These are phyloP conservation scores for Cryptocephalus primarius DNA, from an alignment of 2,888 invertebrate genomes.

Conservation along the genomic window DNA sequence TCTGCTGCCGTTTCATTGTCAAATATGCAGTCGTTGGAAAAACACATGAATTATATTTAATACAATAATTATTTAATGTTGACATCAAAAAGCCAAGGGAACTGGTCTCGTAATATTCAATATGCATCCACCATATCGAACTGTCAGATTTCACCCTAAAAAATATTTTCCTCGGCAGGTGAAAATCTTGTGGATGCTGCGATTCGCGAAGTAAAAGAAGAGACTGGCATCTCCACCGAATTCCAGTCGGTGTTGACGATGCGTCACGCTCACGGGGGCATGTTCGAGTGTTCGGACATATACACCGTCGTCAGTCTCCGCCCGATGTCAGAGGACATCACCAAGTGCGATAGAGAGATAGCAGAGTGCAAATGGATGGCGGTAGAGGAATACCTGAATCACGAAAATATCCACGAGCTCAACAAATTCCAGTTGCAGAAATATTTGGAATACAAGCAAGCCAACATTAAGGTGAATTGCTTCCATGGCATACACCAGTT, in stretches of 20 bases:
- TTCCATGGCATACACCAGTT: constrained; percentile 40
- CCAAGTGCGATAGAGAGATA: constrained; percentile 67
- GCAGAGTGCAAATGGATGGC: constrained; percentile 74
- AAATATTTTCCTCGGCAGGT: constrained; percentile 37
- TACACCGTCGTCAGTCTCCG: constrained; percentile 68
- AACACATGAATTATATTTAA: no score
- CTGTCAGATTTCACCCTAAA: no score
- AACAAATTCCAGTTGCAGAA: constrained; percentile 57
- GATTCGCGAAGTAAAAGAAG: constrained; percentile 78
- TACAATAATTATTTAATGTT: no score
- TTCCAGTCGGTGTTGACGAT: constrained; percentile 68
- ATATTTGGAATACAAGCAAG: constrained; percentile 52
- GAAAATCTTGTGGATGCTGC: constrained; percentile 77
- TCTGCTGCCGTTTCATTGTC: no score
- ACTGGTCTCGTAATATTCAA: no score
- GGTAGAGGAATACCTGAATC: constrained; percentile 55
- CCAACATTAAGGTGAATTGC: constrained; percentile 49
- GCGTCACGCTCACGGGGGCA: constrained; percentile 65
- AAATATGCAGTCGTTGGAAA: no score
- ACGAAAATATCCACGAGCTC: constrained; percentile 61
- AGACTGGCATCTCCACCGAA: constrained; percentile 70
- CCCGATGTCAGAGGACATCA: constrained; percentile 52
- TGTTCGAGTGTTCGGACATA: constrained; percentile 77
- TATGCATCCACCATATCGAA: no score
- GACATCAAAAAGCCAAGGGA: no score